These are phyloP conservation scores for Urocolius indicus DNA, from an alignment of 2,113 vertebrate genomes.

Conservation along the genomic window DNA sequence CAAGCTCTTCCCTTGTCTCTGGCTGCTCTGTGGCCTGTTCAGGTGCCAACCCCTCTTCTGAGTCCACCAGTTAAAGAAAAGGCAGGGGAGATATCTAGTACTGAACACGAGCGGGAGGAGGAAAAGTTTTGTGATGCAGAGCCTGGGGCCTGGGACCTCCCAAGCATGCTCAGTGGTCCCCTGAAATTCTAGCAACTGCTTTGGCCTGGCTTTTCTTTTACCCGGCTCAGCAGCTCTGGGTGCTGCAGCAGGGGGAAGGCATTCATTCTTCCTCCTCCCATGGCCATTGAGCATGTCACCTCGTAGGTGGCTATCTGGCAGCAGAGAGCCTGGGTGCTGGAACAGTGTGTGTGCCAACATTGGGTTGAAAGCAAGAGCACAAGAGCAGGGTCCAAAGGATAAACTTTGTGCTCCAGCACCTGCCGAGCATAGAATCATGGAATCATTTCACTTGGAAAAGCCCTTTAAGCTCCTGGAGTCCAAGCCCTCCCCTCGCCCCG, in stretches of 20 bases:
- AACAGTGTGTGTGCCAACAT: not conserved
- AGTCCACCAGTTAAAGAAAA: not conserved
- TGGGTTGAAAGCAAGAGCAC: not conserved
- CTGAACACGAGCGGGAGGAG: not conserved
- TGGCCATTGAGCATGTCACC: no score
- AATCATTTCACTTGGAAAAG: no score
- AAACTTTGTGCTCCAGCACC: not conserved
- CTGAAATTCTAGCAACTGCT: not conserved
- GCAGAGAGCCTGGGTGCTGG: not conserved
- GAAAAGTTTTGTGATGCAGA: not conserved
- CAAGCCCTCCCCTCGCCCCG: no score
- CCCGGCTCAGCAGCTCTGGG: not conserved
- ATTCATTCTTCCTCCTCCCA: not conserved
- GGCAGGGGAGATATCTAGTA: not conserved
- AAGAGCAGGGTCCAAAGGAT: not conserved
- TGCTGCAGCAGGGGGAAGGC: accelerated
- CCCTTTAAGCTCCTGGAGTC: no score
- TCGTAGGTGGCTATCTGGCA: no score
- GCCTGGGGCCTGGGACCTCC: not conserved
- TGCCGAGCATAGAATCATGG: not conserved
- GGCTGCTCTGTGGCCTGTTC: not conserved
- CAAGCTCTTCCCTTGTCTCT: not conserved
- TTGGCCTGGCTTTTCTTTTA: no score
- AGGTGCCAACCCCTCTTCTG: not conserved
- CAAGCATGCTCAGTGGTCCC: not conserved